These are phyloP conservation scores for Diarsia dahlii DNA, from an alignment of 2,888 invertebrate species.

Conservation along the genomic window DNA sequence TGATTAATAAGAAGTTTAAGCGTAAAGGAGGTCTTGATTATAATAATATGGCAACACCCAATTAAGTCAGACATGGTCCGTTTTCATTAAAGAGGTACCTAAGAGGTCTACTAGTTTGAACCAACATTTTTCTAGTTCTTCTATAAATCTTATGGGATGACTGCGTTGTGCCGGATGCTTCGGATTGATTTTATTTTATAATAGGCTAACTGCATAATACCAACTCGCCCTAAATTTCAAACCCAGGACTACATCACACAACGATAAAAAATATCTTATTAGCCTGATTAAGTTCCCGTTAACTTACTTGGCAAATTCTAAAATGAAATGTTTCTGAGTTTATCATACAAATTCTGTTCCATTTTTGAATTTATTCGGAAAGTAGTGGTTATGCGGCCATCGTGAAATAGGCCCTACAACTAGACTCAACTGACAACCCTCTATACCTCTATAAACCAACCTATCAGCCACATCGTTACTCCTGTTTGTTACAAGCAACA, in stretches of 20 bases:
- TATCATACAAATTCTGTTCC: no score
- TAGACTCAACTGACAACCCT: background rate
- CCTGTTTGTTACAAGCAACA: constrained; percentile 13
- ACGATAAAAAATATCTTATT: no score
- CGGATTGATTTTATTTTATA: background rate
- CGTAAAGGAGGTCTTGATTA: no score
- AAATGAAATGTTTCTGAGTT: no score
- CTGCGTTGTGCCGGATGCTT: background rate
- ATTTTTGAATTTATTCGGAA: no score
- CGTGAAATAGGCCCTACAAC: background rate
- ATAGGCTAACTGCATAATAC: background rate
- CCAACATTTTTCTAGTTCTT: background rate
- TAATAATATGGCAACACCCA: no score
- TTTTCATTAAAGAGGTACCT: no score
- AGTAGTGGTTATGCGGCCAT: no score
- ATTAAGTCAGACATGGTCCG: no score
- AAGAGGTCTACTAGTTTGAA: background rate
- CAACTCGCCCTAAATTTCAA: background rate
- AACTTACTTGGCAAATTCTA: no score
- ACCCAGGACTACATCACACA: background rate
- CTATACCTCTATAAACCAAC: background rate
- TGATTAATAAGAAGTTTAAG: background rate
- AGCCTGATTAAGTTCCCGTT: no score
- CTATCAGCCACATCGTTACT: constrained; percentile 5
- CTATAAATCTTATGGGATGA: background rate